Conservation (phyloP, 64 coral and sea anemone species). For the Dendronephthya gigantea region DNA sequence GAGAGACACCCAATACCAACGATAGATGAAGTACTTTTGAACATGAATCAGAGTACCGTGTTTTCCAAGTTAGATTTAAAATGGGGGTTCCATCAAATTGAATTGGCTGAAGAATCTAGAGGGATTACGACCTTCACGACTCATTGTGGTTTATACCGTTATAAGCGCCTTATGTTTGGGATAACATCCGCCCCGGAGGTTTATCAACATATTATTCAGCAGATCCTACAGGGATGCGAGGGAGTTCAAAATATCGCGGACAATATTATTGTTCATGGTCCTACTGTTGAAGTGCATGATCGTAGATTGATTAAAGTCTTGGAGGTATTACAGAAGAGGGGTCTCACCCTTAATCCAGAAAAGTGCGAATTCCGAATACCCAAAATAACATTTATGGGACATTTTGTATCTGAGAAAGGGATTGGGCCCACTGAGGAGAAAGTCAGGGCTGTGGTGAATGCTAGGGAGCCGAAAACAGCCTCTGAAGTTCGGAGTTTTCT, state of each 20-base stretch:
- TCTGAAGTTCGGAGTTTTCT: background rate
- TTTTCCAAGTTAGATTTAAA: background rate
- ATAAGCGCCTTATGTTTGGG: slow-evolving; percentile 30
- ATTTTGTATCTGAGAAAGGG: background rate
- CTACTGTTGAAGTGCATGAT: background rate
- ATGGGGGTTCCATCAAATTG: background rate
- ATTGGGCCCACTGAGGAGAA: slow-evolving; percentile 21
- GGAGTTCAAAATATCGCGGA: slow-evolving; percentile 1
- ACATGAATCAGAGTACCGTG: background rate
- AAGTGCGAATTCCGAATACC: slow-evolving; percentile 19
- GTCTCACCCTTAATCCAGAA: background rate
- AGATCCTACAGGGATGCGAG: slow-evolving; percentile 12
- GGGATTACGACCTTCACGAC: background rate
- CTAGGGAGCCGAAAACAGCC: background rate
- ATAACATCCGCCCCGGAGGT: background rate
- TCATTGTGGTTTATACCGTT: too few species aligned
- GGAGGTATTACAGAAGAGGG: background rate
- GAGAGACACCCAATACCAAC: background rate
- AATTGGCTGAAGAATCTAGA: slow-evolving; percentile 10
- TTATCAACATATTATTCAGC: slow-evolving; percentile 17
- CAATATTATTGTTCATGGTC: background rate
- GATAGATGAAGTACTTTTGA: background rate
- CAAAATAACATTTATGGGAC: slow-evolving; percentile 26
- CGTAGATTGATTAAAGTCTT: background rate
- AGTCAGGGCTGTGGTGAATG: background rate